Evolutionary conservation across 2,888 invertebrate species (phyloP).

Genomic region (Stenurella melanura): DNA sequence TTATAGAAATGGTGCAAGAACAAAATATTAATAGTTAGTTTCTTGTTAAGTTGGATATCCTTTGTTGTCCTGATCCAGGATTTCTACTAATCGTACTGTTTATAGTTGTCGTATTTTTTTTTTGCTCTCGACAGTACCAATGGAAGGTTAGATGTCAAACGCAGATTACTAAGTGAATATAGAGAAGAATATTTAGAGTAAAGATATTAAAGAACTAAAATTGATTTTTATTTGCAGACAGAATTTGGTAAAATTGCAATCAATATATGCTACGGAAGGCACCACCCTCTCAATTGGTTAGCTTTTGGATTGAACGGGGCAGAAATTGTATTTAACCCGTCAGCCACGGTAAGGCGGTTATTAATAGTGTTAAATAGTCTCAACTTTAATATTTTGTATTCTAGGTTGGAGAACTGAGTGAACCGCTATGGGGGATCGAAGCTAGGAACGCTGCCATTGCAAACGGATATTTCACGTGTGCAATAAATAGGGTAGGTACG

Average conservation of each 20-base stretch:
- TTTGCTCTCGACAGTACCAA: too few species aligned
- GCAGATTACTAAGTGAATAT: too few species aligned
- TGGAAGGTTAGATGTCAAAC: too few species aligned
- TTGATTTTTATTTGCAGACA: constrained; percentile 75
- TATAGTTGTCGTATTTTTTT: too few species aligned
- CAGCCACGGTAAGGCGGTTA: constrained; percentile 85
- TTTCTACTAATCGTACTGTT: too few species aligned
- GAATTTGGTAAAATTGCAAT: constrained; percentile 91
- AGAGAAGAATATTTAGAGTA: constrained; percentile 21
- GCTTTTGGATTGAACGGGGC: constrained; percentile 98
- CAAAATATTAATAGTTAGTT: too few species aligned
- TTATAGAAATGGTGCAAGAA: too few species aligned
- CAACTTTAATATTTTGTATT: not conserved
- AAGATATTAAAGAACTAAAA: not conserved
- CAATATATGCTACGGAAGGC: constrained; percentile 98
- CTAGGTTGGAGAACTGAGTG: constrained; percentile 81
- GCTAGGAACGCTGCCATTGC: constrained; percentile 97
- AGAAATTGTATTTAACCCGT: constrained; percentile 99
- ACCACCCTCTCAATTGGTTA: constrained; percentile 98
- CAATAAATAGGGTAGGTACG: constrained; percentile 94
- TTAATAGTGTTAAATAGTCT: not conserved
- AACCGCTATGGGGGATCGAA: constrained; percentile 96
- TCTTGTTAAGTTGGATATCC: too few species aligned
- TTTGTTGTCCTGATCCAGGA: too few species aligned
- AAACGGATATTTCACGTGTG: constrained; percentile 95